Evolutionary conservation across 2,113 vertebrate genomes (phyloP), one percentile per base, ranked within the genome.

Genomic region (Phasianus colchicus): DNA sequence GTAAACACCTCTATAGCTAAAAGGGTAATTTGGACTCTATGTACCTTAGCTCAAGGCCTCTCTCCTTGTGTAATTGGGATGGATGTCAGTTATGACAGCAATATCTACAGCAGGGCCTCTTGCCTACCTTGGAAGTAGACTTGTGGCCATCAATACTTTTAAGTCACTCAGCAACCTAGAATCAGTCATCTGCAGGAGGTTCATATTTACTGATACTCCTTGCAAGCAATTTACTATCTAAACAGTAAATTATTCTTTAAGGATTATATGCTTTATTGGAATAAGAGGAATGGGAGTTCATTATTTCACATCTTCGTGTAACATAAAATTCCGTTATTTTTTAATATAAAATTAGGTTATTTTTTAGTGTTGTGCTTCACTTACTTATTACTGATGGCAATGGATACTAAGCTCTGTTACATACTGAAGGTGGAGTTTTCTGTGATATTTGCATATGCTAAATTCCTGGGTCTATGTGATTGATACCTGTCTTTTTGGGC

Each of bases 1-100:
- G 82, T 52, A 86, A 95, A 91, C 43, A 87, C 64, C 40, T 89
- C 72, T 87, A 50, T 45, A 74, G 67, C 29, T 92, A 63, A 83
- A 92, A 64, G 45, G 72, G 64, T 60, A 80, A 69, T 77, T 69
- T 57, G 64, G 71, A 50, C 69, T 92, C 40, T 42, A 17, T 14
- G n/a, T 48, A 27, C 79, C 43, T 72, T 30, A 86, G 61, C 83
- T 93, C 57, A 71, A 90, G 89, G 47, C 69, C 47, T 55, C 30
- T 89, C n/a, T 52, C 83, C 40, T 74, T 66, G 29, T 48, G n/a
- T 48, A 50, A 61, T 5, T 61, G 58, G 78, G 45, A 70, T 42
- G 32, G 43, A 77, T 61, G 32, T 58, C 64, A 64, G 10, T 14
- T 55, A 47, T 4, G 19, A 32, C 4, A 64, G 9, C 17, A 52